Evolutionary conservation across 2,797 vertebrate species (phyloP).

Genomic region (Echiichthys vipera): DNA sequence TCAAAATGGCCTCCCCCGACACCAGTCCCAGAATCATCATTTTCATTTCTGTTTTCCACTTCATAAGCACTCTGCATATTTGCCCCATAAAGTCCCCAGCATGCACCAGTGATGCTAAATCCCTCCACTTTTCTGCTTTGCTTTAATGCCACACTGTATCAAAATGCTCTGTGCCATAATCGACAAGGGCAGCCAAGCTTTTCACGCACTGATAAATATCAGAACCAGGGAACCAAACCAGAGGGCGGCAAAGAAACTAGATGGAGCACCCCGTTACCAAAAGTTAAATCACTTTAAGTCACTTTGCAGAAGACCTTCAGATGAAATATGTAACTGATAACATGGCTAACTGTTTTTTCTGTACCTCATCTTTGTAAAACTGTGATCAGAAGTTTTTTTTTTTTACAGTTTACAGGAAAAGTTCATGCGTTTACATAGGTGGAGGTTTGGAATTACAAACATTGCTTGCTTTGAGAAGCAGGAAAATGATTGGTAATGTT

Average conservation of each 20-base stretch:
- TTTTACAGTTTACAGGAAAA: neutral
- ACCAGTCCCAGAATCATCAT: slow-evolving; percentile 3
- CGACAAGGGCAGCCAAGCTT: slow-evolving; percentile 33
- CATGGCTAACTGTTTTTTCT: neutral
- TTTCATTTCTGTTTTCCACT: slow-evolving; percentile 49
- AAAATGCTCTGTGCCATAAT: slow-evolving; percentile 23
- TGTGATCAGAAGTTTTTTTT: neutral
- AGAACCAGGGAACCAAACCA: neutral
- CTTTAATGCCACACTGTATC: slow-evolving; percentile 40
- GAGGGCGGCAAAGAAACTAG: slow-evolving; percentile 10
- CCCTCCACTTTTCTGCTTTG: slow-evolving; percentile 23
- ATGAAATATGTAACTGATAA: slow-evolving; percentile 12
- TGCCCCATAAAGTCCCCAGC: slow-evolving; percentile 38
- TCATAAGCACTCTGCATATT: slow-evolving; percentile 41
- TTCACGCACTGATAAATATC: slow-evolving; percentile 21
- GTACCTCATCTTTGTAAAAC: neutral
- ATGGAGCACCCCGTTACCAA: neutral
- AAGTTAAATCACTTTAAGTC: slow-evolving; percentile 14
- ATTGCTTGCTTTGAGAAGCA: neutral
- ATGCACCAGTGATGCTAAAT: slow-evolving; percentile 40
- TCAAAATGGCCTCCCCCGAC: slow-evolving; percentile 23
- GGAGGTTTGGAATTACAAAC: neutral
- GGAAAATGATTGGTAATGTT: neutral
- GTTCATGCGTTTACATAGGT: neutral
- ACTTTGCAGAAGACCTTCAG: slow-evolving; percentile 10